phyloP scores from a whole-genome alignment of 2,113 vertebrate species.

The Collichthys lucidus region DNA sequence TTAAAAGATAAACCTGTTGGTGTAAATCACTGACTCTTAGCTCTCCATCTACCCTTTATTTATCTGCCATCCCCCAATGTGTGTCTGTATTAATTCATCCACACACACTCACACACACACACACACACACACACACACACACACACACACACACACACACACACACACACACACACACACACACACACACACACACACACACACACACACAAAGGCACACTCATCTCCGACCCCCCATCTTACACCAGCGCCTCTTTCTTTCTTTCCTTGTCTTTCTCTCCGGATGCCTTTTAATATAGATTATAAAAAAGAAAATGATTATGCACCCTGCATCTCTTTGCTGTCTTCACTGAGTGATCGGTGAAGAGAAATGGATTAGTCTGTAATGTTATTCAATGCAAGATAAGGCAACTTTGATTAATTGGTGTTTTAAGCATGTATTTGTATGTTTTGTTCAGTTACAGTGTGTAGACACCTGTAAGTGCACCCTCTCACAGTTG shows the following conservation, averaged over 20 bases:
- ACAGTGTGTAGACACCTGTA: not conserved
- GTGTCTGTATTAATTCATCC: conserved; percentile 11
- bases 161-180: no score
- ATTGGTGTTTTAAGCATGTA: not conserved
- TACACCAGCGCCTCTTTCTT: conserved; percentile 27
- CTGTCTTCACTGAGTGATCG: not conserved
- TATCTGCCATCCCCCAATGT: not conserved
- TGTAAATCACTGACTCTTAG: conserved; percentile 13
- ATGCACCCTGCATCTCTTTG: not conserved
- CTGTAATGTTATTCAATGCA: not conserved
- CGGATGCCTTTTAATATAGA: conserved; percentile 32
- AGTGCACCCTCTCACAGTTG: not conserved
- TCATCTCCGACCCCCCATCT: not conserved
- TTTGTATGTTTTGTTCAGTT: not conserved
- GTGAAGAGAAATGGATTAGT: not conserved
- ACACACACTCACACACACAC: no score
- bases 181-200: no score
- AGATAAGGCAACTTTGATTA: not conserved
- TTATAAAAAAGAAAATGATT: not conserved
- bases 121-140: no score
- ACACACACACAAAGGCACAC: not conserved
- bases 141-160: no score
- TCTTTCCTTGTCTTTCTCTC: conserved; percentile 52
- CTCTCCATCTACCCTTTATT: conserved; percentile 1
- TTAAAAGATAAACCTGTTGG: conserved; percentile 45